Evolutionary conservation across 2,113 vertebrate genomes (phyloP).

Genomic region (Platichthys stellatus): DNA sequence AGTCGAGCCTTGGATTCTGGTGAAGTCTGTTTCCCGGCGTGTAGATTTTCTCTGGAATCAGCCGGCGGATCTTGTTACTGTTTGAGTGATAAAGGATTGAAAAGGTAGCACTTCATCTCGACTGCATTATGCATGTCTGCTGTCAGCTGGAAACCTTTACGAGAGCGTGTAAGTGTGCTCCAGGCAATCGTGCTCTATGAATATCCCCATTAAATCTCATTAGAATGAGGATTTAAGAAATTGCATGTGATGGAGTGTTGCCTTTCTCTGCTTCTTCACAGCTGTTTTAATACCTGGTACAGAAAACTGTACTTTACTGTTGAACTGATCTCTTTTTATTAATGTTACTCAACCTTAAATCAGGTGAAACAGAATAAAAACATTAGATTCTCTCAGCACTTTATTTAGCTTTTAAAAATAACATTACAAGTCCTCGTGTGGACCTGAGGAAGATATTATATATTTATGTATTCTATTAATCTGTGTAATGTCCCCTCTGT

Average conservation of each 20-base stretch:
- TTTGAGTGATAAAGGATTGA: conserved; percentile 7
- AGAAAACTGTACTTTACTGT: not conserved
- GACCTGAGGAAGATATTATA: not conserved
- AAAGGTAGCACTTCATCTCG: not conserved
- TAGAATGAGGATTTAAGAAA: conserved; percentile 36
- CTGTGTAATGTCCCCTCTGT: no score
- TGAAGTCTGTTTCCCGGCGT: not conserved
- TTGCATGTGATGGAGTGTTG: conserved; percentile 17
- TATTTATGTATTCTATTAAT: no score
- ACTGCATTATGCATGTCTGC: conserved; percentile 14
- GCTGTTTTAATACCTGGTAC: not conserved
- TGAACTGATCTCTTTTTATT: not conserved
- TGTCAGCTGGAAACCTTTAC: conserved; percentile 14
- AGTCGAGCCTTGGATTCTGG: conserved; percentile 3
- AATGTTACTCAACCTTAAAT: not conserved
- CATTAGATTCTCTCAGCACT: not conserved
- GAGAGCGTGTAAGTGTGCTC: not conserved
- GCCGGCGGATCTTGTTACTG: not conserved
- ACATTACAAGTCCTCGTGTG: not conserved
- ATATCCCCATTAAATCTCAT: conserved; percentile 34
- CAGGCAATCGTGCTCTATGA: conserved; percentile 20
- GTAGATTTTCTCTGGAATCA: not conserved
- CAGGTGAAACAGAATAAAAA: not conserved
- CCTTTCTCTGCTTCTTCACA: not conserved
- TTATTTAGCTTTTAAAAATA: not conserved